Percentiles rank a stretch among this genome's conserved stretches.
phyloP scores from a whole-genome alignment of 2,888 invertebrate species.

The Prostheceraeus crozeri region DNA sequence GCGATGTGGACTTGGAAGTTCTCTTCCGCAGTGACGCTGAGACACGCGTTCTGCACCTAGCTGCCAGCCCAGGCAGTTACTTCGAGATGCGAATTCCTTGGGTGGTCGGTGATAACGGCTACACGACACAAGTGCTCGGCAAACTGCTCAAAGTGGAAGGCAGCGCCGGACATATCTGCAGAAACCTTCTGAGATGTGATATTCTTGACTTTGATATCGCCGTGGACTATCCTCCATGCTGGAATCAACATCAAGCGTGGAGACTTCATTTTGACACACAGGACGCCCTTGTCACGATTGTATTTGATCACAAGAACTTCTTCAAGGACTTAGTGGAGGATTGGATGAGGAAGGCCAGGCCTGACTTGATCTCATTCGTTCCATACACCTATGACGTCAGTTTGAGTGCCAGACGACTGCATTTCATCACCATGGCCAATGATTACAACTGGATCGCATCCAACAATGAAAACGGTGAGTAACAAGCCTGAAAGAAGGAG shows the following conservation, averaged over 20 bases:
- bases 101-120: conserved; percentile 74
- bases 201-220: conserved; percentile 5
- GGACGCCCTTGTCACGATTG: conserved; percentile 81
- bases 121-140: conserved; percentile 79
- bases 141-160: conserved; percentile 87
- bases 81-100: conserved; percentile 91
- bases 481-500: neutral
- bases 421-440: conserved; percentile 82
- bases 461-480: conserved; percentile 32
- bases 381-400: conserved; percentile 93
- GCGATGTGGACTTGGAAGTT: conserved; percentile 87
- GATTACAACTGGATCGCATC: conserved; percentile 84
- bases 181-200: conserved; percentile 24
- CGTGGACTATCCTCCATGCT: conserved; percentile 79
- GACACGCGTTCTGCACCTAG: conserved; percentile 68
- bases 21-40: conserved; percentile 81
- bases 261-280: conserved; percentile 79
- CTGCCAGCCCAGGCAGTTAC: conserved; percentile 87
- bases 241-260: conserved; percentile 97
- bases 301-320: conserved; percentile 89
- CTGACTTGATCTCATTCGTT: conserved; percentile 85
- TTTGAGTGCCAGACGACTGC: conserved; percentile 82
- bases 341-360: conserved; percentile 68
- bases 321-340: conserved; percentile 88
- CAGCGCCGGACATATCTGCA: conserved; percentile 63